A percentile compares a stretch with the other conserved stretches of the same genome.
Conservation (phyloP, 1,140 invertebrate species). For the Microvelia longipes region DNA sequence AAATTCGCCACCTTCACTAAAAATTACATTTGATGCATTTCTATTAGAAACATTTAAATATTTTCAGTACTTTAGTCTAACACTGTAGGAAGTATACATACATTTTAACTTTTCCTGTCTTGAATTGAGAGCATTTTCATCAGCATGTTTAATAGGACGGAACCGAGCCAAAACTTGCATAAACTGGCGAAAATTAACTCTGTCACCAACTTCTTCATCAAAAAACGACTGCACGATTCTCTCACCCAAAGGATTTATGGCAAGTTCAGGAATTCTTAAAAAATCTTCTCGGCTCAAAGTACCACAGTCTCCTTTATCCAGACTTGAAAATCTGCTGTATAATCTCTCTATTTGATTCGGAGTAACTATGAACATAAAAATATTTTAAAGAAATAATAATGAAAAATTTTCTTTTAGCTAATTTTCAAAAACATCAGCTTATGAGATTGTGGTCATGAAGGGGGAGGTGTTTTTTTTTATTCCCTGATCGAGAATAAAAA, state of each 20-base stretch:
- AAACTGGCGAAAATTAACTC: conserved; percentile 95
- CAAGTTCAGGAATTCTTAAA: conserved; percentile 82
- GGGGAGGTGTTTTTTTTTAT: no score
- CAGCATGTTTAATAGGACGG: conserved; percentile 80
- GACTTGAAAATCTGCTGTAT: conserved; percentile 89
- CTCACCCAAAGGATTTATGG: conserved; percentile 92
- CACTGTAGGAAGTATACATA: no score
- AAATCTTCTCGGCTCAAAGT: conserved; percentile 92
- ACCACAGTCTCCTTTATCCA: conserved; percentile 90
- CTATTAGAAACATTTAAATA: no score
- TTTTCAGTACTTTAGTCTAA: no score
- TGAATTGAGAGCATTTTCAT: conserved; percentile 81
- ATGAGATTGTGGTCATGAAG: no score
- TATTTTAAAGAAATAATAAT: no score
- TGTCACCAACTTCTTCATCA: conserved; percentile 61
- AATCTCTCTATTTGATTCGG: conserved; percentile 94
- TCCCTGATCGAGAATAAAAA: no score
- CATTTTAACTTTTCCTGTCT: conserved; percentile 89
- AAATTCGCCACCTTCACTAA: no score
- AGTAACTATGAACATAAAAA: conserved; percentile 56
- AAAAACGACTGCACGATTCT: conserved; percentile 98
- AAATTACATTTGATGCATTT: no score
- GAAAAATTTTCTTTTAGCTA: no score
- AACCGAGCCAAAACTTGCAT: conserved; percentile 93
- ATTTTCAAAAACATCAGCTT: no score